Conservation (phyloP, 1,140 invertebrate genomes). For the Drosophila leontia region DNA sequence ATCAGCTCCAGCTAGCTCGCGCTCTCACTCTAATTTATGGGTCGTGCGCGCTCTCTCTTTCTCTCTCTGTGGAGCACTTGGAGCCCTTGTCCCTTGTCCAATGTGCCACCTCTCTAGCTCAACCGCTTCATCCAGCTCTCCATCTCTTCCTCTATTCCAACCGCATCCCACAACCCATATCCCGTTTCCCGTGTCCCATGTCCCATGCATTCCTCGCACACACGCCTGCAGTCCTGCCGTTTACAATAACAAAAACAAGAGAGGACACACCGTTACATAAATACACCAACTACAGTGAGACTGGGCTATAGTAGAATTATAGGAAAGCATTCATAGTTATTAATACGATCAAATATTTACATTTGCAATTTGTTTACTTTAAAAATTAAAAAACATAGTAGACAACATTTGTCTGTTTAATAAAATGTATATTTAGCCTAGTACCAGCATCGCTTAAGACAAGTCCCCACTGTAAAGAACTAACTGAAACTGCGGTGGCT, state of each 20-base stretch:
- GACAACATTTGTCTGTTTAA: no score
- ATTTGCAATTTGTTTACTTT: background rate
- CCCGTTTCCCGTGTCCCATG: conserved; percentile 13
- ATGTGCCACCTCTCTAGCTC: conserved; percentile 23
- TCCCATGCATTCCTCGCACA: conserved; percentile 44
- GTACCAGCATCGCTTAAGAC: no score
- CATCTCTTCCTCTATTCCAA: conserved; percentile 19
- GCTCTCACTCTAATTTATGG: conserved; percentile 75
- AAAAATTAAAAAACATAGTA: no score
- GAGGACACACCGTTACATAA: conserved; percentile 74
- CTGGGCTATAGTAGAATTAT: background rate
- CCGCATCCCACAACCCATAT: conserved; percentile 19
- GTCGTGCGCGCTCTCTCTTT: conserved; percentile 68
- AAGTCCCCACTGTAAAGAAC: conserved; percentile 20
- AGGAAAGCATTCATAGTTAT: background rate
- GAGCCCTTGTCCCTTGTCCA: conserved; percentile 59
- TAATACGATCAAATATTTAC: background rate
- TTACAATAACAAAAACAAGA: conserved; percentile 41
- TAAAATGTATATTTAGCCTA: no score
- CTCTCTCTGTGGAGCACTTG: conserved; percentile 52
- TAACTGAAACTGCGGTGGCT: conserved; percentile 27
- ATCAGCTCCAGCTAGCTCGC: background rate
- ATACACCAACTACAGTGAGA: conserved; percentile 48
- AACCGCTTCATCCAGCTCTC: background rate
- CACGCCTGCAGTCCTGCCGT: conserved; percentile 46